These are phyloP conservation scores for Anticlea derivata DNA, from an alignment of 2,888 invertebrate genomes.

Conservation along the genomic window DNA sequence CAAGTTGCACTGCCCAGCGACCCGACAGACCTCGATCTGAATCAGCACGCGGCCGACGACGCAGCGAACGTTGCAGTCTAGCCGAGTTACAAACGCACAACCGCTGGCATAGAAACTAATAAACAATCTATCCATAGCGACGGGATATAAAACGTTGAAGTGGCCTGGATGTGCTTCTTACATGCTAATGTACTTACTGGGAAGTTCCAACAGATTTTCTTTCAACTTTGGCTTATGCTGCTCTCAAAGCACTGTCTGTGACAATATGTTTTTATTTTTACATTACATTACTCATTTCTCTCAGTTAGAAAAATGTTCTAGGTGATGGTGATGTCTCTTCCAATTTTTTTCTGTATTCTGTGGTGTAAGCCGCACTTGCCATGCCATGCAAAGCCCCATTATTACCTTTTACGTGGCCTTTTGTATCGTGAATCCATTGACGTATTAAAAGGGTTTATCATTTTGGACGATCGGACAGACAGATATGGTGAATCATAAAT, in stretches of 20 bases:
- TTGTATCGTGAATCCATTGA: slow-evolving; percentile 63
- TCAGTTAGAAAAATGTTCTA: background rate
- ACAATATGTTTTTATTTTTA: too few relatives aligned
- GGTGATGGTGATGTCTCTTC: slow-evolving; percentile 6
- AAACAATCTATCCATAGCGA: slow-evolving; percentile 4
- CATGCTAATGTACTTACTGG: background rate
- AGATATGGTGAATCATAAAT: slow-evolving; percentile 48
- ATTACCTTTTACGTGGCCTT: slow-evolving; percentile 67
- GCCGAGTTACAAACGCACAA: slow-evolving; percentile 56
- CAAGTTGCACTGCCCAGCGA: slow-evolving; percentile 45
- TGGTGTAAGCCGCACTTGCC: slow-evolving; percentile 18
- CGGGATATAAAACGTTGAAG: slow-evolving; percentile 5
- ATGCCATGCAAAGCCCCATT: slow-evolving; percentile 58
- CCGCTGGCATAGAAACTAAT: slow-evolving; percentile 33
- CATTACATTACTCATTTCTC: too few relatives aligned
- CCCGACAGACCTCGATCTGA: slow-evolving; percentile 73
- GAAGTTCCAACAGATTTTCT: background rate
- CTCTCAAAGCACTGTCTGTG: too few relatives aligned
- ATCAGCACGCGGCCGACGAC: slow-evolving; percentile 70
- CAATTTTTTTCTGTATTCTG: slow-evolving; percentile 12
- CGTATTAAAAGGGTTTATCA: slow-evolving; percentile 53
- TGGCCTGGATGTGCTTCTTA: background rate
- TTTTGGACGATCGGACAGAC: slow-evolving; percentile 49
- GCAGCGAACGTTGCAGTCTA: slow-evolving; percentile 59
- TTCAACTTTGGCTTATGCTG: too few relatives aligned